phyloP scores from a whole-genome alignment of 2,888 invertebrate species.

The Spilosoma lubricipeda region DNA sequence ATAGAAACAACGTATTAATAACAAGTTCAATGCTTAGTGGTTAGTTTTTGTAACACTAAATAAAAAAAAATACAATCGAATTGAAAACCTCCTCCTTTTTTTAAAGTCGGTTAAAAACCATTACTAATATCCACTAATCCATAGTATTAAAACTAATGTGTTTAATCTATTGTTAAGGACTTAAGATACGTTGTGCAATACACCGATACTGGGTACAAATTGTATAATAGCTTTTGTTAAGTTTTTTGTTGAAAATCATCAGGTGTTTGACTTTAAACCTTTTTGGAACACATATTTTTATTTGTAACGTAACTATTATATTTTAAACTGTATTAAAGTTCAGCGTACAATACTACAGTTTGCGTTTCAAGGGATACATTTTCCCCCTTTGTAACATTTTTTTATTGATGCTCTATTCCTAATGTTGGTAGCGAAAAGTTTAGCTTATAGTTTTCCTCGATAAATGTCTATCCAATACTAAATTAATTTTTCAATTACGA shows the following conservation, averaged over 20 bases:
- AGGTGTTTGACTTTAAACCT: background rate
- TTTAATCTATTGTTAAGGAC: conserved; percentile 33
- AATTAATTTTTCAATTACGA: background rate
- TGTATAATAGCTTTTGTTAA: conserved; percentile 20
- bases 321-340: background rate
- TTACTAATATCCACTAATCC: conserved; percentile 41
- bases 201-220: conserved; percentile 13
- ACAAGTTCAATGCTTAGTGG: background rate
- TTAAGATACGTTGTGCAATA: conserved; percentile 42
- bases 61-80: too few relatives aligned
- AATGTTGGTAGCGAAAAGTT: background rate
- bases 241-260: conserved; percentile 24
- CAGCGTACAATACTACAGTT: background rate
- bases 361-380: too few relatives aligned
- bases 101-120: background rate
- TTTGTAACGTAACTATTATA: background rate
- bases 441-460: background rate
- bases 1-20: too few relatives aligned
- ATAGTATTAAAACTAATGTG: conserved; percentile 31
- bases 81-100: background rate
- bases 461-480: too few relatives aligned
- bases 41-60: background rate
- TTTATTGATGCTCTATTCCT: background rate
- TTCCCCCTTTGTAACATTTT: background rate
- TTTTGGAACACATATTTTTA: background rate